Evolutionary conservation across 2,888 invertebrate species (phyloP).

Genomic region (Seira musarum): DNA sequence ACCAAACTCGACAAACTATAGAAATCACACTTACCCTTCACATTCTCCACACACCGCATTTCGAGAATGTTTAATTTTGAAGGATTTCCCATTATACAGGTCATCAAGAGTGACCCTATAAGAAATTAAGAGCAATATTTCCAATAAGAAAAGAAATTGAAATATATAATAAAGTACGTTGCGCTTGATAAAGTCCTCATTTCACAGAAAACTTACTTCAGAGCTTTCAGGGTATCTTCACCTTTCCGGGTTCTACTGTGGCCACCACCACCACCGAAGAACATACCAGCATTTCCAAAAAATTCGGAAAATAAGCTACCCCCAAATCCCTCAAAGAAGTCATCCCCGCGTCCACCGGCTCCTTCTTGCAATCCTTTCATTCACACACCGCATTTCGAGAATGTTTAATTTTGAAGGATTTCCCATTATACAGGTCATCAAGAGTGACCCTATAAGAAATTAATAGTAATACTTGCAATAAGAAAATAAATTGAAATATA

Average conservation of each 20-base stretch:
- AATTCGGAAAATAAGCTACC: slow-evolving; percentile 79
- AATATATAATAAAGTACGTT: slow-evolving; percentile 30
- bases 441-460: slow-evolving; percentile 74
- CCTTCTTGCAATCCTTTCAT: slow-evolving; percentile 91
- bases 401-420: slow-evolving; percentile 85
- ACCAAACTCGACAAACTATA: too few species aligned
- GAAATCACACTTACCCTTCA: slow-evolving; percentile 77
- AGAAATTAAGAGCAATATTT: not conserved
- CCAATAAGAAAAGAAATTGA: slow-evolving; percentile 54
- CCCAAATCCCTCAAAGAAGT: slow-evolving; percentile 62
- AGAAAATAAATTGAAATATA: slow-evolving; percentile 4
- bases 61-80: slow-evolving; percentile 86
- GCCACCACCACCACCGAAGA: slow-evolving; percentile 74
- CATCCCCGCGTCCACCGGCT: slow-evolving; percentile 77
- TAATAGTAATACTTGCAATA: not conserved
- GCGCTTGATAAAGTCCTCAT: not conserved
- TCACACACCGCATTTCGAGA: slow-evolving; percentile 88
- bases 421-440: slow-evolving; percentile 93
- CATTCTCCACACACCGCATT: slow-evolving; percentile 86
- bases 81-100: slow-evolving; percentile 90
- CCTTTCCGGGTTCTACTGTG: slow-evolving; percentile 77
- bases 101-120: slow-evolving; percentile 89
- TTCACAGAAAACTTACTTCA: slow-evolving; percentile 75
- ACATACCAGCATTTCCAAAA: slow-evolving; percentile 74
- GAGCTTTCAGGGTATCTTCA: slow-evolving; percentile 87